Percentiles rank a stretch among this genome's conserved stretches.
These are phyloP conservation scores for Mustela nigripes DNA, from an alignment of 2,113 vertebrate species.

Conservation along the genomic window DNA sequence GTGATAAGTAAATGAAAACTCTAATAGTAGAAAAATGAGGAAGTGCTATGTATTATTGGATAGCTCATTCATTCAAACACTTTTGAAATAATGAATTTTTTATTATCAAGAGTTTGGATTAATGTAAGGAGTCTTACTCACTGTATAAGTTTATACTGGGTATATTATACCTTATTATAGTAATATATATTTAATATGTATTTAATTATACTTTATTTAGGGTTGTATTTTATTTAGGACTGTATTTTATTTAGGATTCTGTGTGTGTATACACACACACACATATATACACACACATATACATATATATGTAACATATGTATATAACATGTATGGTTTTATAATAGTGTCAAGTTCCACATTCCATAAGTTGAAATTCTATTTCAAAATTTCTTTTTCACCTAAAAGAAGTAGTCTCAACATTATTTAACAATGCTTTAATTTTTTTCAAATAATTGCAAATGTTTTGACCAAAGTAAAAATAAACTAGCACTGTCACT, in stretches of 20 bases:
- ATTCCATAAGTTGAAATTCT: constrained; percentile 41
- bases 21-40: background rate
- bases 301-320: background rate
- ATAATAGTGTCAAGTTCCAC: background rate
- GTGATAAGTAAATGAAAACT: background rate
- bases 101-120: background rate
- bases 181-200: background rate
- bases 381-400: background rate
- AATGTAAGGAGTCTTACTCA: background rate
- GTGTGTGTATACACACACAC: no score
- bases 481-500: background rate
- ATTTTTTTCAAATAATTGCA: background rate
- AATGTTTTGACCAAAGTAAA: background rate
- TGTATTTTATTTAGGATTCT: background rate
- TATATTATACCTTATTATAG: background rate
- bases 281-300: background rate
- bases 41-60: background rate
- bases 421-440: background rate
- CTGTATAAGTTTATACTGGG: background rate
- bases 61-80: background rate
- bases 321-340: background rate
- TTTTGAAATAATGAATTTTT: background rate
- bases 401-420: constrained; percentile 9
- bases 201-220: background rate
- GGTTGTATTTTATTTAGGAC: background rate